Percentiles rank a stretch among this genome's conserved stretches.
These are phyloP conservation scores for Caenorhabditis auriculariae DNA, from an alignment of 2,888 invertebrate species.

Conservation along the genomic window DNA sequence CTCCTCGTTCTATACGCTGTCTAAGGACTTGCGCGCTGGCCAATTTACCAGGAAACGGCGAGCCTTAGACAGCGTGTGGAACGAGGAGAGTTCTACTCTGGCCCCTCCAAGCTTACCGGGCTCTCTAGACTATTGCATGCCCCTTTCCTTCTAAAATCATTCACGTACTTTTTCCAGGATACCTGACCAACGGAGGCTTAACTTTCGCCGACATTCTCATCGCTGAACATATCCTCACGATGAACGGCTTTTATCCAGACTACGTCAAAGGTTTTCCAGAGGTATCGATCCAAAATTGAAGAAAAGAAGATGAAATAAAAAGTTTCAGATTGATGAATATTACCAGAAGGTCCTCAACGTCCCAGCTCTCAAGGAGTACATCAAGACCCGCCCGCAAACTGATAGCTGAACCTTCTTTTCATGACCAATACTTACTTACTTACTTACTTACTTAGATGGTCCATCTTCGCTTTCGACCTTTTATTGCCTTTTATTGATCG, in stretches of 20 bases:
- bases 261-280: conserved; percentile 8
- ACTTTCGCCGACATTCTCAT: conserved; percentile 15
- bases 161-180: conserved; percentile 5
- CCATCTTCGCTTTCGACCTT: not conserved
- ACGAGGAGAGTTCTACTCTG: no score
- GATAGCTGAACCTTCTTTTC: not conserved
- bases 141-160: not conserved
- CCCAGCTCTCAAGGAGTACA: conserved; percentile 22
- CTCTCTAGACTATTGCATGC: no score
- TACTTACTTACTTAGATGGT: not conserved
- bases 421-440: not conserved
- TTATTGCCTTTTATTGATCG: no score
- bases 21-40: no score
- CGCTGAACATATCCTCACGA: conserved; percentile 13
- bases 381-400: conserved; percentile 17
- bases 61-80: no score
- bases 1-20: no score
- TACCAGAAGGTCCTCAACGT: conserved; percentile 13
- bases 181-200: conserved; percentile 3
- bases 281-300: no score
- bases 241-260: conserved; percentile 5
- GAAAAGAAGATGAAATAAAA: not conserved
- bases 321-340: conserved; percentile 15
- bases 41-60: no score
- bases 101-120: no score